phyloP scores from a whole-genome alignment of 2,113 vertebrate species.

The Grammomys dolichurus region DNA sequence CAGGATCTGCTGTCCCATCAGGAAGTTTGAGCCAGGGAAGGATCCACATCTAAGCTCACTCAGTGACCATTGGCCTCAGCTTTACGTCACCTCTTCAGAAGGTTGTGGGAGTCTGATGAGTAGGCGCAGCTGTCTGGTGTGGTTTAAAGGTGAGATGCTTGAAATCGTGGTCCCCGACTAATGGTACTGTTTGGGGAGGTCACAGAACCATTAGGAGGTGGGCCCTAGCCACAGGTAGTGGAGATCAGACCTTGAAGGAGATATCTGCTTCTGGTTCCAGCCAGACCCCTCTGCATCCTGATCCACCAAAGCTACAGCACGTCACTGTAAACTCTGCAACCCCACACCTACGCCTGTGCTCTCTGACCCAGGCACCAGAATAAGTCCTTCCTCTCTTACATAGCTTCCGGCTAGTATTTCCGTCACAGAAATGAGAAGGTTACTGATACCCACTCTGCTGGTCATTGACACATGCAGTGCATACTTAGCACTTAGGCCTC shows the following conservation, averaged over 20 bases:
- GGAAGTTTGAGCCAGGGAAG: background rate
- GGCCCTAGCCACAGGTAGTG: background rate
- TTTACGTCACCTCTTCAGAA: background rate
- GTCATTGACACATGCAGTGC: background rate
- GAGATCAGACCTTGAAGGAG: background rate
- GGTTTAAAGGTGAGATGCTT: background rate
- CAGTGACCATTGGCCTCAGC: background rate
- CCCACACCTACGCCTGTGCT: background rate
- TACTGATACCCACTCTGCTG: rapidly evolving
- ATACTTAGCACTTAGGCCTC: background rate
- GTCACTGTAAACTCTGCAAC: too few relatives aligned
- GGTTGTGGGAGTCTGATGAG: too few relatives aligned
- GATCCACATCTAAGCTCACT: background rate
- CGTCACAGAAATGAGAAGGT: background rate
- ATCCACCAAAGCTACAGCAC: background rate
- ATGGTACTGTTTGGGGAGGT: background rate
- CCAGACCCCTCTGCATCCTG: background rate
- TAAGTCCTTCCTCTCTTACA: background rate
- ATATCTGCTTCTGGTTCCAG: background rate
- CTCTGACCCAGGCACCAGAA: too few relatives aligned
- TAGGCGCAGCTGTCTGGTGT: background rate
- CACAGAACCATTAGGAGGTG: background rate
- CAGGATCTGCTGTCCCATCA: background rate
- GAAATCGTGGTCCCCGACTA: background rate
- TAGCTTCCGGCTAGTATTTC: too few relatives aligned